Base-by-base conservation (phyloP, 37 sponge, comb jelly and placozoan genomes). In the Chondrilla cf. caribensis region DNA sequence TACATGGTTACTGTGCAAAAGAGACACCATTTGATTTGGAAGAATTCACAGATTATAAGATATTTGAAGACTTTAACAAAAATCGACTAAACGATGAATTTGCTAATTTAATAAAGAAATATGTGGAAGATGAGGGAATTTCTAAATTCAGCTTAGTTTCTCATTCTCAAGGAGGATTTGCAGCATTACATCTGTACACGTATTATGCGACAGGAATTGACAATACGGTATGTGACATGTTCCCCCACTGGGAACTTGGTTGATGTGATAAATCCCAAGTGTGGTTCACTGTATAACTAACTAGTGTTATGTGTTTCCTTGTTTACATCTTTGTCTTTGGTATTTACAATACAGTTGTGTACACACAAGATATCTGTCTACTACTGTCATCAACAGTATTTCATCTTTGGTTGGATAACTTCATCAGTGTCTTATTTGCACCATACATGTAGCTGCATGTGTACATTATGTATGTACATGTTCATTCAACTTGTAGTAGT, bases 141-240 rank as follows among this genome's bases (percentile, higher is more conserved):
- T 37, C 78, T 14, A 73, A 29, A 38, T 87, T 78, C 31, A 78
- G 88, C 38, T 3, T 83, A 25, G 66, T 44, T 24, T 85, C 80
- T 14, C 88, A 87, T 47, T 87, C 88, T 8, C 88, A 87, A 40
- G 88, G 88, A 47, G 88, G 88, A 33, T 37, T 83, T 25, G 88
- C 80, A 1, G 11, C 79, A 0, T 43, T 83, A 14, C 83, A 87
- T 65, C 35, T 87, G 70, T 76, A 83, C 36, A 58, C 84, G 1
- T 87, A 87, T 58, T 83, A 83, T 37, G 29, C 58, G 6, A 78
- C 77, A 18, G 88, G 88, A 26, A 31, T 87, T 3, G 83, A 84
- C 9, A 58, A 43, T 70, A 54, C 65, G 58, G 85, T 77, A 81
- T 36, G 78, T 77, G n/a, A n/a, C n/a, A n/a, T n/a, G n/a, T n/a